phyloP scores from a whole-genome alignment of 2,113 vertebrate species.

The Saguinus imperator region DNA sequence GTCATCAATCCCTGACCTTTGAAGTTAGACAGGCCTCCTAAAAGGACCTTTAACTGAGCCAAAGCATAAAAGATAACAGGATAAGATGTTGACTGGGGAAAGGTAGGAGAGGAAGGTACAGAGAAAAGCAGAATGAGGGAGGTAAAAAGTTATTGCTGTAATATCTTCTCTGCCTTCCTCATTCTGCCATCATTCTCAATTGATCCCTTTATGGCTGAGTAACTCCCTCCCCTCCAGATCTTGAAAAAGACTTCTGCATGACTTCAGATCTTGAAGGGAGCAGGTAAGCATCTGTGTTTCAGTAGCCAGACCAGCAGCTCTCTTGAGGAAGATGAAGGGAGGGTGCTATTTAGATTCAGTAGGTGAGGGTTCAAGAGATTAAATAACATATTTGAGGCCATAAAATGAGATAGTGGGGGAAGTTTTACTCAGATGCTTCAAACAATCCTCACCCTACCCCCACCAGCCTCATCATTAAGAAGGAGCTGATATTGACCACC shows the following conservation, averaged over 20 bases:
- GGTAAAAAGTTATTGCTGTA: too few relatives aligned
- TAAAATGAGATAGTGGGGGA: neutral
- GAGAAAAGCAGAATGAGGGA: neutral
- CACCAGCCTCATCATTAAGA: neutral
- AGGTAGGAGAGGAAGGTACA: accelerated
- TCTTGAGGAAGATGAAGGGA: accelerated
- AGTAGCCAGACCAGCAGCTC: neutral
- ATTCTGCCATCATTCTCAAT: neutral
- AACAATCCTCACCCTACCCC: too few relatives aligned
- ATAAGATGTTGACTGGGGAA: neutral
- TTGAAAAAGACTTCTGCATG: accelerated
- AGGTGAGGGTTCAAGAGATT: neutral
- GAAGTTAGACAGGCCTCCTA: neutral
- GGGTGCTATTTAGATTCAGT: neutral
- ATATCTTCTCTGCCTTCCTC: too few relatives aligned
- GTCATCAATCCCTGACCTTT: neutral
- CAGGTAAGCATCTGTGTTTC: neutral
- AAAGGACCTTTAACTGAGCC: neutral
- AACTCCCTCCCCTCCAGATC: neutral
- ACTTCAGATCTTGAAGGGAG: neutral
- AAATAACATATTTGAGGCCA: too few relatives aligned
- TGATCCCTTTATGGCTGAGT: neutral
- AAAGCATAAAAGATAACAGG: neutral
- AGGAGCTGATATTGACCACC: accelerated
- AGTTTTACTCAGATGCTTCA: neutral